phyloP scores from a whole-genome alignment of 1,140 invertebrate species.

The Steinernema khuongi region DNA sequence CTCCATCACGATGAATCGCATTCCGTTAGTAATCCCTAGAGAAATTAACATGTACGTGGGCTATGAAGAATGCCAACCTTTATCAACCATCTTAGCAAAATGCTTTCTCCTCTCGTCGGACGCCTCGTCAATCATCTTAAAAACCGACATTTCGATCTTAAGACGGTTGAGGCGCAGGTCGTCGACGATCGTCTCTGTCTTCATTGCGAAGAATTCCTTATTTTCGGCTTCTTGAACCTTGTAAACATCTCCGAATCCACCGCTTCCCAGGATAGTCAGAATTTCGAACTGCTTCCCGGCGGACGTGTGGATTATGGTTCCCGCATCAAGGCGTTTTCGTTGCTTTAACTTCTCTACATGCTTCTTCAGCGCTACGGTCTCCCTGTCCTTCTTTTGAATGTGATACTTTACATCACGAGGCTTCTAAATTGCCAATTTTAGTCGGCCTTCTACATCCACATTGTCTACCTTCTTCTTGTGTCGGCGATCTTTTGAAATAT shows the following conservation, averaged over 20 bases:
- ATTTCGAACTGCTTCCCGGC: conserved; percentile 14
- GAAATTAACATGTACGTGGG: not conserved
- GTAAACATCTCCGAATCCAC: conserved; percentile 23
- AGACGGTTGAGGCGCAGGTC: not conserved
- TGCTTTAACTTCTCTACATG: not conserved
- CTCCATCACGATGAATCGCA: conserved; percentile 22
- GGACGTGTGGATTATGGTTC: not conserved
- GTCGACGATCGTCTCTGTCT: conserved; percentile 3
- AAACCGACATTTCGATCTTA: conserved; percentile 17
- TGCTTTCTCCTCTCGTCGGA: not conserved
- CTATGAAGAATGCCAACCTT: not conserved
- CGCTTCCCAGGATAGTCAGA: not conserved
- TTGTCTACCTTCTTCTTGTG: too few relatives aligned
- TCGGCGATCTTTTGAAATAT: too few relatives aligned
- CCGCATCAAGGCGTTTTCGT: not conserved
- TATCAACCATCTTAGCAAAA: conserved; percentile 15
- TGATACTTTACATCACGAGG: too few relatives aligned
- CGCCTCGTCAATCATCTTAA: not conserved
- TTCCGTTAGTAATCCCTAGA: not conserved
- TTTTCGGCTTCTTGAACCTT: not conserved
- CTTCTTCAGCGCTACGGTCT: too few relatives aligned
- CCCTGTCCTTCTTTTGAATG: too few relatives aligned
- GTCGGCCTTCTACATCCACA: too few relatives aligned
- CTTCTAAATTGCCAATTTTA: too few relatives aligned
- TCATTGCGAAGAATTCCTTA: conserved; percentile 10